A percentile compares a stretch with the other conserved stretches of the same genome.
These are phyloP conservation scores for Heliothis peltigera DNA, from an alignment of 2,888 invertebrate species.

Conservation along the genomic window DNA sequence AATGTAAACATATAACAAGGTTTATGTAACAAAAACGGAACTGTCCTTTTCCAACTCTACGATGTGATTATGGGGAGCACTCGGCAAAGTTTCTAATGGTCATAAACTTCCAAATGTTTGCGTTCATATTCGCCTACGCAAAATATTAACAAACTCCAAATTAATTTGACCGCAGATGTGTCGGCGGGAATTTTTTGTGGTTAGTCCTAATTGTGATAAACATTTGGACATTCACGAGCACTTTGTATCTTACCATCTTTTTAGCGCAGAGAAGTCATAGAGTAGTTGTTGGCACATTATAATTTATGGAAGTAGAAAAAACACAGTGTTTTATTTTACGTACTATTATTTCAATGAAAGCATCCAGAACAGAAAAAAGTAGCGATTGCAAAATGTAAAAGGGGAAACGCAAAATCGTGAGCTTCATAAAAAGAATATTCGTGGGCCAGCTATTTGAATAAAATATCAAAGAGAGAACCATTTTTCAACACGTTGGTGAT, in stretches of 20 bases:
- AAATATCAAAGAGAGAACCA: slow-evolving; percentile 84
- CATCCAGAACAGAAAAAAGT: slow-evolving; percentile 48
- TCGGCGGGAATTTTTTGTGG: slow-evolving; percentile 32
- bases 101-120: slow-evolving; percentile 51
- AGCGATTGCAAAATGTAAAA: slow-evolving; percentile 64
- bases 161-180: slow-evolving; percentile 56
- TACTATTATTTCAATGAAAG: slow-evolving; percentile 56
- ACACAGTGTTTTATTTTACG: slow-evolving; percentile 30
- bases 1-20: slow-evolving; percentile 18
- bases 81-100: slow-evolving; percentile 54
- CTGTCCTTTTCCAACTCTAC: slow-evolving; percentile 37
- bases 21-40: slow-evolving; percentile 46
- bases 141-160: slow-evolving; percentile 55
- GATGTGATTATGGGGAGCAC: slow-evolving; percentile 50
- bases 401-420: slow-evolving; percentile 67
- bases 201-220: slow-evolving; percentile 20
- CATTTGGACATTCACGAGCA: slow-evolving; percentile 7
- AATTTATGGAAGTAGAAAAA: slow-evolving; percentile 27
- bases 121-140: slow-evolving; percentile 40
- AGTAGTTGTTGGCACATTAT: neutral
- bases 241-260: neutral
- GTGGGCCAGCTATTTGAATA: slow-evolving; percentile 83
- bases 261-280: neutral
- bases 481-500: slow-evolving; percentile 86
- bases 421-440: slow-evolving; percentile 77